phyloP scores from a whole-genome alignment of 2,113 vertebrate genomes.

The Calonectris borealis region DNA sequence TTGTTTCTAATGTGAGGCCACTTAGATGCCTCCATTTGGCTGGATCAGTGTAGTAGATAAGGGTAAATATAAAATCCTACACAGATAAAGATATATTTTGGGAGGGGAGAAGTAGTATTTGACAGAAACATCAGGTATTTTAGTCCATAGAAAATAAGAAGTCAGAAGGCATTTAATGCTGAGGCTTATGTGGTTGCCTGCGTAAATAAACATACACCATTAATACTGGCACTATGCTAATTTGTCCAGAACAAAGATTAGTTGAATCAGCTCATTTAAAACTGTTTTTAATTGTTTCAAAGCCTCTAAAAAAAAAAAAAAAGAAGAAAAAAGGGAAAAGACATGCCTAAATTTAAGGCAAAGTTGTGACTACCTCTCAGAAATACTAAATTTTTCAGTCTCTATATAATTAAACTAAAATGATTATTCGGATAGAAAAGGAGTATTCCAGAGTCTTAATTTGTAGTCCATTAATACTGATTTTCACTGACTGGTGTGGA shows the following conservation, averaged over 20 bases:
- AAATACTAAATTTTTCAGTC: background rate
- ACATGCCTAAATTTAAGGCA: background rate
- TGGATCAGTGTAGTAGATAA: background rate
- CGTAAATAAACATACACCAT: background rate
- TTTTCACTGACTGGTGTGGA: background rate
- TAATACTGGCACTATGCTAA: background rate
- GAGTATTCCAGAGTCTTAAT: background rate
- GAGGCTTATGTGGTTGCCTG: background rate
- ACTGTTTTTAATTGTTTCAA: background rate
- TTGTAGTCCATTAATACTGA: background rate
- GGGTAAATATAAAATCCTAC: background rate
- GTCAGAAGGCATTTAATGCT: background rate
- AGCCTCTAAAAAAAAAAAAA: background rate
- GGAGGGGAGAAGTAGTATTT: background rate
- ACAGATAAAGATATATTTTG: background rate
- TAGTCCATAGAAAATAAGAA: background rate
- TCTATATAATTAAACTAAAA: background rate
- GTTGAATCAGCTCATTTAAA: background rate
- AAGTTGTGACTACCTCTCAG: background rate
- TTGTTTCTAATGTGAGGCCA: background rate
- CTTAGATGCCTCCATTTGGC: background rate
- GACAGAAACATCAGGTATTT: background rate
- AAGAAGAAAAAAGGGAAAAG: rapidly evolving
- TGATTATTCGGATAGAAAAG: background rate
- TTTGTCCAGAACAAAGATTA: background rate